A percentile compares a stretch with the other conserved stretches of the same genome.
These are phyloP conservation scores for Holotrichia oblita DNA, from an alignment of 1,140 invertebrate species.

Conservation along the genomic window DNA sequence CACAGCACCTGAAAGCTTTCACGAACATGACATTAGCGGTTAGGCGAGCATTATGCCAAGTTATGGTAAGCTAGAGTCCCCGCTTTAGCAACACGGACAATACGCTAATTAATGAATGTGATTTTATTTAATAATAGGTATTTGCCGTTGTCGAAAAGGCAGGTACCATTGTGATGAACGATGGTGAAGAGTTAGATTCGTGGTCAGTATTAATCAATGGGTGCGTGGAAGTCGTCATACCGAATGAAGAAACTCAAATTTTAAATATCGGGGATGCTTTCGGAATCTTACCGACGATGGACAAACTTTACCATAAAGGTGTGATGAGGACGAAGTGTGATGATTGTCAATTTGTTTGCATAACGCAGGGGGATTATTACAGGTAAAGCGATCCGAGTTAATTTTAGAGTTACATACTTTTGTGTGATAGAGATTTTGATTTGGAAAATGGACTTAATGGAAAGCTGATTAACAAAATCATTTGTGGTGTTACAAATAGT, in stretches of 20 bases:
- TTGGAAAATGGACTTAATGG: no score
- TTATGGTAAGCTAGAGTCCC: slow-evolving; percentile 76
- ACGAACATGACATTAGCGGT: slow-evolving; percentile 93
- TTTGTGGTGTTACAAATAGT: no score
- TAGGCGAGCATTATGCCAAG: slow-evolving; percentile 88
- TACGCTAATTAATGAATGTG: background rate
- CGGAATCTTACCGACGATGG: slow-evolving; percentile 95
- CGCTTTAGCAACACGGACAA: background rate
- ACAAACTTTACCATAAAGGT: slow-evolving; percentile 93
- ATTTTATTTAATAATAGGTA: slow-evolving; percentile 60
- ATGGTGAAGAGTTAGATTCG: slow-evolving; percentile 98
- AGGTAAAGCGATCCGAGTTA: no score
- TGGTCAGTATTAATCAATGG: slow-evolving; percentile 99
- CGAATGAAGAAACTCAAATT: slow-evolving; percentile 82
- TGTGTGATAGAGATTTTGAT: no score
- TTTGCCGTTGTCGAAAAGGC: slow-evolving; percentile 98
- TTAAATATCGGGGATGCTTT: slow-evolving; percentile 95
- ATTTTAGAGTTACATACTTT: no score
- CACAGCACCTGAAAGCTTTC: slow-evolving; percentile 94
- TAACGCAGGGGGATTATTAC: slow-evolving; percentile 97
- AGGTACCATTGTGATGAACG: slow-evolving; percentile 95
- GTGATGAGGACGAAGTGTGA: slow-evolving; percentile 96
- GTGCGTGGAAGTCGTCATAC: slow-evolving; percentile 90
- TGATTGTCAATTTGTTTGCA: slow-evolving; percentile 99
- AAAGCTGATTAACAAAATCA: no score